Percentiles rank a stretch among this genome's conserved stretches.
Evolutionary conservation across 2,113 vertebrate genomes (phyloP).

Genomic region (Bubo blakistoni): DNA sequence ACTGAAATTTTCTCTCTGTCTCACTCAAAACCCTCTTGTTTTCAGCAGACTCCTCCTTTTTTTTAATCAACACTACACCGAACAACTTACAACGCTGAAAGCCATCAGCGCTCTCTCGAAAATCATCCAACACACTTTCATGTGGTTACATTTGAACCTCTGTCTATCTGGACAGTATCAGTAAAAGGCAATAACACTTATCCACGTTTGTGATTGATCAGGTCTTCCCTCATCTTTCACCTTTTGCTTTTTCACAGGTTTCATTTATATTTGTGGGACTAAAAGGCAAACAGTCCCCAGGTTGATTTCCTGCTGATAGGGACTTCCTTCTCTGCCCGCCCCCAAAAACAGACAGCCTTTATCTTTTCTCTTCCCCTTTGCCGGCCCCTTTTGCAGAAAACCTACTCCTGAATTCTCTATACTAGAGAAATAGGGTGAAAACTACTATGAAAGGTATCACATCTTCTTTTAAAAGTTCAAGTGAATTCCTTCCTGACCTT

Average conservation of each 20-base stretch:
- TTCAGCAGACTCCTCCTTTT: not conserved
- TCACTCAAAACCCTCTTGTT: not conserved
- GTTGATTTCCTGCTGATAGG: slow-evolving; percentile 3
- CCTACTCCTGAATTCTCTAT: not conserved
- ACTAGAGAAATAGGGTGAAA: not conserved
- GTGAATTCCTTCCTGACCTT: not conserved
- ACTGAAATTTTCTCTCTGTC: not conserved
- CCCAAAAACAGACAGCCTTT: not conserved
- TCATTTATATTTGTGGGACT: not conserved
- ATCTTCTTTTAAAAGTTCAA: not conserved
- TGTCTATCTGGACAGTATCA: not conserved
- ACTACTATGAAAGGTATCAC: not conserved
- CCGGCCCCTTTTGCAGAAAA: not conserved
- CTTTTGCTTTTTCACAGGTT: not conserved
- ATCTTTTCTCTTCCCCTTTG: not conserved
- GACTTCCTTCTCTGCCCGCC: not conserved
- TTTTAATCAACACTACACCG: not conserved
- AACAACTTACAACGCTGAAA: not conserved
- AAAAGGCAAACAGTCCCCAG: not conserved
- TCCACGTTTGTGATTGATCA: not conserved
- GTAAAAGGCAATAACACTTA: not conserved
- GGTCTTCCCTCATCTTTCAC: not conserved
- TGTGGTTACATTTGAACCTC: not conserved
- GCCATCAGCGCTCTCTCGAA: not conserved
- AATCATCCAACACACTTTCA: not conserved